A percentile compares a stretch with the other conserved stretches of the same genome.
phyloP scores from a whole-genome alignment of 1,140 invertebrate genomes.

The Platyscapa corneri region DNA sequence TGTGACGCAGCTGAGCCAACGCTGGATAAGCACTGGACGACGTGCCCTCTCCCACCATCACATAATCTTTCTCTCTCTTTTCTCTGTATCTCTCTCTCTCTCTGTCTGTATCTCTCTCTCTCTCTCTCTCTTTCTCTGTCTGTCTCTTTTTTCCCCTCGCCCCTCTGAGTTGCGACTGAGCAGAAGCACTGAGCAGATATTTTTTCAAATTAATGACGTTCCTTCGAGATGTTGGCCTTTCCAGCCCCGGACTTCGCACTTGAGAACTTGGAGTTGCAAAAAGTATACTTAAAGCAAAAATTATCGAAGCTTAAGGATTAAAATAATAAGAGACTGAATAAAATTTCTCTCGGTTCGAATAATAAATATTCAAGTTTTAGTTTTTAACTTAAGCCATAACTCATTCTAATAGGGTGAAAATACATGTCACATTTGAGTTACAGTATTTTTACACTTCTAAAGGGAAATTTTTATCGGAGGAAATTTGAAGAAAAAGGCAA shows the following conservation, averaged over 20 bases:
- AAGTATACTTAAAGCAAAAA: neutral
- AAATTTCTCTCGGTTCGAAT: neutral
- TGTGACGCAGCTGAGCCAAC: conserved; percentile 64
- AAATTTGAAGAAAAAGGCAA: neutral
- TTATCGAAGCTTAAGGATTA: neutral
- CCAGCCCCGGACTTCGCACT: neutral
- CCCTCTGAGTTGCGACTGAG: neutral
- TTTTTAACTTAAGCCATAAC: neutral
- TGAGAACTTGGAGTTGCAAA: neutral
- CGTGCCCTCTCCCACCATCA: neutral
- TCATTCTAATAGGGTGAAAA: neutral
- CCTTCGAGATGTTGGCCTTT: neutral
- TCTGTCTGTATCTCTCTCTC: neutral
- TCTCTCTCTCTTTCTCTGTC: too few species aligned
- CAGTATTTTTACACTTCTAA: neutral
- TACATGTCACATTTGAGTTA: neutral
- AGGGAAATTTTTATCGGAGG: neutral
- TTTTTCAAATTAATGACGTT: neutral
- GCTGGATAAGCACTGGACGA: neutral
- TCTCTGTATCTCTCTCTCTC: conserved; percentile 6
- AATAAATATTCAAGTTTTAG: conserved; percentile 5
- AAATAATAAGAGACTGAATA: neutral
- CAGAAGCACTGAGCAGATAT: neutral
- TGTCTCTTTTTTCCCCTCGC: neutral
- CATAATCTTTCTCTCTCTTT: neutral